A percentile compares a stretch with the other conserved stretches of the same genome.
These are phyloP conservation scores for Bemisia tabaci DNA, from an alignment of 1,140 invertebrate species.

Conservation along the genomic window DNA sequence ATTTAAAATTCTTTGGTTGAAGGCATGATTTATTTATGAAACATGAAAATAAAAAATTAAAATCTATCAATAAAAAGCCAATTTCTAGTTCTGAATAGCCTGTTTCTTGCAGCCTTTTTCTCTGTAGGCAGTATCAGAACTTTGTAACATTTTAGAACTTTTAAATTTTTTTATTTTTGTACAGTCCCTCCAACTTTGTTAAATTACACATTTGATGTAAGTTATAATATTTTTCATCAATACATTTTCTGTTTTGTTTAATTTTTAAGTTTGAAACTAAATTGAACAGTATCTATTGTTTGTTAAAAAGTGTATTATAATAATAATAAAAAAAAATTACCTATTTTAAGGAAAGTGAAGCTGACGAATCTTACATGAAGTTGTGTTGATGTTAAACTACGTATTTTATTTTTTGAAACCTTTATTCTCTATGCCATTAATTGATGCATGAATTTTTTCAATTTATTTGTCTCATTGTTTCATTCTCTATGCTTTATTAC, in stretches of 20 bases:
- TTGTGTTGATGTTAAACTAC: background rate
- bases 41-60: background rate
- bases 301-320: background rate
- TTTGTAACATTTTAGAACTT: background rate
- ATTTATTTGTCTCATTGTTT: background rate
- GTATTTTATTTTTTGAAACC: background rate
- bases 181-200: background rate
- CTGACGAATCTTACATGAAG: background rate
- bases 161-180: background rate
- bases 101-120: too few relatives aligned
- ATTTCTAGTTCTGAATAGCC: too few relatives aligned
- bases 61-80: background rate
- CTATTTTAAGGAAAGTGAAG: background rate
- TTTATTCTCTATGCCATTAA: background rate
- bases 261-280: background rate
- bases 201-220: background rate
- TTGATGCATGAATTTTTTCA: background rate
- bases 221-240: background rate
- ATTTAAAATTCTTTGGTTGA: background rate
- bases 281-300: background rate
- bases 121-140: too few relatives aligned
- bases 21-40: background rate
- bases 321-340: background rate
- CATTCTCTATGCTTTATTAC: background rate
- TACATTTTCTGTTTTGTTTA: background rate